Percentiles rank a stretch among this genome's conserved stretches.
phyloP scores from a whole-genome alignment of 2,113 vertebrate genomes.

The Propithecus coquereli region DNA sequence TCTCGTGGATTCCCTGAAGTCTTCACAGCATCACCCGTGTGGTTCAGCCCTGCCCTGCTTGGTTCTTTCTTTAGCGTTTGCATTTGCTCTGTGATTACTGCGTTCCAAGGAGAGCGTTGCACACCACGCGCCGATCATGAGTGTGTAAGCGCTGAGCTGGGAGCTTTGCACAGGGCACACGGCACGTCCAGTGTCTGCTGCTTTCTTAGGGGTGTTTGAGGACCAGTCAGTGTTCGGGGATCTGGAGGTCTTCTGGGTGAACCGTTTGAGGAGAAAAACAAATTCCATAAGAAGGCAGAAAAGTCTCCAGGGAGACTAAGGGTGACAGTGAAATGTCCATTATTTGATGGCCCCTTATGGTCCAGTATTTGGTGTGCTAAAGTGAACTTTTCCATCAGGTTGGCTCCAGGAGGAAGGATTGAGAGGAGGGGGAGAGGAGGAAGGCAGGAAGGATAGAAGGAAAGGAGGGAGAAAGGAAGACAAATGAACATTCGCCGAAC shows the following conservation, averaged over 20 bases:
- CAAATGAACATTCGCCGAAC: background rate
- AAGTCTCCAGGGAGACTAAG: background rate
- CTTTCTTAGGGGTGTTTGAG: background rate
- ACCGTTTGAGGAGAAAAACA: background rate
- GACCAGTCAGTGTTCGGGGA: background rate
- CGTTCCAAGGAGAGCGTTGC: background rate
- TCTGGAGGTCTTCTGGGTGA: background rate
- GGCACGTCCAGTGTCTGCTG: background rate
- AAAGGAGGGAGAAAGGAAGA: background rate
- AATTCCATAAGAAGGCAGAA: background rate
- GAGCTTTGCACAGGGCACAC: fast-evolving
- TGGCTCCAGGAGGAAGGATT: background rate
- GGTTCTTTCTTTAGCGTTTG: conserved; percentile 58
- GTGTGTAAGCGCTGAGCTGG: background rate
- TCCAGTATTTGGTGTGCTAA: background rate
- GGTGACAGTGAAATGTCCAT: background rate
- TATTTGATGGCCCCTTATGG: background rate
- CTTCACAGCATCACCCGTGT: background rate
- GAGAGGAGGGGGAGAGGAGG: background rate
- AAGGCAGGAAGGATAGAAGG: background rate
- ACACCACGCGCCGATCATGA: background rate
- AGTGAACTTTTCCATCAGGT: background rate
- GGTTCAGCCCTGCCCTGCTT: conserved; percentile 26
- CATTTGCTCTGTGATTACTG: conserved; percentile 45
- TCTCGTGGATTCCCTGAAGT: background rate